A percentile compares a stretch with the other conserved stretches of the same genome.
phyloP scores from a whole-genome alignment of 2,113 vertebrate species.

The Bufo bufo region DNA sequence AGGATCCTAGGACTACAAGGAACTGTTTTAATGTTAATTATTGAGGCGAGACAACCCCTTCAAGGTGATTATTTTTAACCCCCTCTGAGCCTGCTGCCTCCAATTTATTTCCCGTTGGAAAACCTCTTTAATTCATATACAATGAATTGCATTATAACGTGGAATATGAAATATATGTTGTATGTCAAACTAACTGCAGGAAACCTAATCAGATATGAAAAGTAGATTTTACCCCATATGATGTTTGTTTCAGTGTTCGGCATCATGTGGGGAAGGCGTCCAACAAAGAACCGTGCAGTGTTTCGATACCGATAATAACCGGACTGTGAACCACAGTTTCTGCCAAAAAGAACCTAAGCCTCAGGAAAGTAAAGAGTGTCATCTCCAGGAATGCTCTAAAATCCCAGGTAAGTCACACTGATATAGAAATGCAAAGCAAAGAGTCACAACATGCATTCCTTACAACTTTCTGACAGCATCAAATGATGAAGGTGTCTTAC shows the following conservation, averaged over 20 bases:
- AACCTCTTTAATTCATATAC: too few relatives aligned
- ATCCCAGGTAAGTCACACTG: conserved; percentile 63
- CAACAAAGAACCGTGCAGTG: conserved; percentile 72
- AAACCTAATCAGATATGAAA: background rate
- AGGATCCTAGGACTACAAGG: too few relatives aligned
- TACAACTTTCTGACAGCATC: background rate
- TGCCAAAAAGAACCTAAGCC: conserved; percentile 70
- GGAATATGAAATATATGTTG: too few relatives aligned
- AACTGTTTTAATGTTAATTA: too few relatives aligned
- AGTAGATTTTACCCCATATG: background rate
- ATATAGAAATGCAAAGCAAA: too few relatives aligned
- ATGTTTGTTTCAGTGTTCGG: conserved; percentile 71
- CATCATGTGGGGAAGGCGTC: conserved; percentile 74
- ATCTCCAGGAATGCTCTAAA: conserved; percentile 66
- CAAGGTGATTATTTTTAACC: too few relatives aligned
- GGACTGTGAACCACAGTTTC: conserved; percentile 60
- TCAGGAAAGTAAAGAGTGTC: conserved; percentile 67
- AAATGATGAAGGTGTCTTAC: background rate
- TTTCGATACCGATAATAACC: conserved; percentile 64
- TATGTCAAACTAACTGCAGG: too few relatives aligned
- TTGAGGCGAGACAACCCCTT: too few relatives aligned
- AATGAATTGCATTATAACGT: too few relatives aligned
- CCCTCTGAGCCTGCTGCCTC: too few relatives aligned
- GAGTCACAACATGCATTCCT: background rate
- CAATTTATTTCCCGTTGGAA: too few relatives aligned